Base-by-base conservation (phyloP, 2,888 invertebrate species). In the Choristoneura rosaceana region DNA sequence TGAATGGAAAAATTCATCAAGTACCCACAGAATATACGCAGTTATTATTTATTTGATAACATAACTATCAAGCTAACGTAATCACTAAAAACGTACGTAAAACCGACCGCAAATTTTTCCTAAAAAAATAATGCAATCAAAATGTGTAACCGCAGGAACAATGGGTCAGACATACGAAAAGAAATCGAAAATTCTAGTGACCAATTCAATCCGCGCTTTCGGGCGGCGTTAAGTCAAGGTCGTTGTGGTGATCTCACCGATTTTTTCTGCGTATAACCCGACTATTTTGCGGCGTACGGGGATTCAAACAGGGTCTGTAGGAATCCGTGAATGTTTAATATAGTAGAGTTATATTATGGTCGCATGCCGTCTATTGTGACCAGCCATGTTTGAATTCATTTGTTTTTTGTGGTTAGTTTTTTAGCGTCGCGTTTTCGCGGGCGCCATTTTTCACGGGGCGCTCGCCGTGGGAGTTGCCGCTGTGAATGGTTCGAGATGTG, bases 171-270 rank as follows among this genome's bases (percentile, higher is more conserved):
- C 67, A 73, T 64, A 62, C 59, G 81, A 81, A 84, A 84, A 82
- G 80, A 82, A 82, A 83, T 79, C 77, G 80, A 85, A 83, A 79
- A 79, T 79, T 82, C 81, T 79, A 86, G 81, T 82, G 84, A 80
- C 90, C 90, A 90, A 88, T 91, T 84, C 87, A 84, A 83, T 76
- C 76, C 79, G 80, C 74, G 76, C 85, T 80, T 79, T 80, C 82
- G 77, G 79, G 83, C 82, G 84, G 81, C 81, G 83, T 80, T 79
- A 80, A 80, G 77, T 81, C 91, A 93, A 93, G 93, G 93, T 81
- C 89, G 79, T 58, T 45, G 55, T 74, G 87, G 83, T 93, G 93
- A 93, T 92, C 92, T 93, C 93, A 93, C 89, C 88, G 81, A 74
- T 91, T 91, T 90, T 77, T 88, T 83, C 84, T 76, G 78, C 83